Percentiles rank a stretch among this genome's conserved stretches.
Conservation (phyloP, 2,797 vertebrate genomes). For the Sebastes hopkinsi region DNA sequence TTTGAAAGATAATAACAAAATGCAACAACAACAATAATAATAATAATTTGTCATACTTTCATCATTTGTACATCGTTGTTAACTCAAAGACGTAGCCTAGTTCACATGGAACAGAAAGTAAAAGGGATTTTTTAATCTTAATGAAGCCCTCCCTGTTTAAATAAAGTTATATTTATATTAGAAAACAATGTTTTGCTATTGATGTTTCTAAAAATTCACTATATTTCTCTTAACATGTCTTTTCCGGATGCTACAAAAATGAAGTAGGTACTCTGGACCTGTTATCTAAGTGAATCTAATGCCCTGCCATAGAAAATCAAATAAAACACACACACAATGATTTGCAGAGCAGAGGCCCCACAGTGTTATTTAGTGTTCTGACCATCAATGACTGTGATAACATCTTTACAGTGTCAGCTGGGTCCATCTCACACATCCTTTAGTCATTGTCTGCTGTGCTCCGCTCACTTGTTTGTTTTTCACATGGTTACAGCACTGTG, state of each 20-base stretch:
- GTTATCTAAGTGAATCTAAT: background rate
- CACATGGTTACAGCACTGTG: constrained; percentile 57
- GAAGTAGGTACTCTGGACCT: constrained; percentile 1
- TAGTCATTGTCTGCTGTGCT: constrained; percentile 21
- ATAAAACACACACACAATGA: constrained; percentile 12
- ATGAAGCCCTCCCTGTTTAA: background rate
- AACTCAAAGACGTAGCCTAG: background rate
- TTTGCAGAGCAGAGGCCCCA: background rate
- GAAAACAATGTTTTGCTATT: background rate
- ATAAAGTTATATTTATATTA: background rate
- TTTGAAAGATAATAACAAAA: background rate
- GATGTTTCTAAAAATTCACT: background rate
- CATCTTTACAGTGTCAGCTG: background rate
- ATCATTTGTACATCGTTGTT: background rate
- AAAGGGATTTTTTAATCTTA: background rate
- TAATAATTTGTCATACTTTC: background rate
- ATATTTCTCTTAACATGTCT: background rate
- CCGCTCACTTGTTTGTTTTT: constrained; percentile 66
- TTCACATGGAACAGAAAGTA: background rate
- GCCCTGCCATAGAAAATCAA: background rate
- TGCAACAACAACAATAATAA: background rate
- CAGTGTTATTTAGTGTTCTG: constrained; percentile 29
- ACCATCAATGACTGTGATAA: constrained; percentile 13
- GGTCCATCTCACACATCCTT: constrained; percentile 4
- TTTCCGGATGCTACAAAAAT: background rate